Percentiles rank a stretch among this genome's conserved stretches.
phyloP scores from a whole-genome alignment of 2,113 vertebrate genomes.

The Melospiza melodia region DNA sequence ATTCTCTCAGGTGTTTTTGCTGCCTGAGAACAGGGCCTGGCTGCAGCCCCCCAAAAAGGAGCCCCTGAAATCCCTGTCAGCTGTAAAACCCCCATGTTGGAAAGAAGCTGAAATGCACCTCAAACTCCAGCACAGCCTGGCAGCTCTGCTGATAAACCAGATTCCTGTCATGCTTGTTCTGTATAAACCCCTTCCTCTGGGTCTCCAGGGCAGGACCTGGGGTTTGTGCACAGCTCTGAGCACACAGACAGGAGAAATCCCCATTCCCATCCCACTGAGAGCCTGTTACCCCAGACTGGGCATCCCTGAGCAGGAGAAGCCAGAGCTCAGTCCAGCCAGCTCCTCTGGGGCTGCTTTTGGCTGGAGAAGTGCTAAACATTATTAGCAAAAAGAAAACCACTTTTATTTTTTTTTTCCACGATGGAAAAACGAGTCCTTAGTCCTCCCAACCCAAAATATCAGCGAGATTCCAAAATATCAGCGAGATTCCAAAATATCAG shows the following conservation, averaged over 20 bases:
- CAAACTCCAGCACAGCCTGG: neutral
- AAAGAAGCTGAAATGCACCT: neutral
- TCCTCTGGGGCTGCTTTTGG: neutral
- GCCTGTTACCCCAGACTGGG: accelerated
- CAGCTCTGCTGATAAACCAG: neutral
- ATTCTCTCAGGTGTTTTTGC: neutral
- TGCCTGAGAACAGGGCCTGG: neutral
- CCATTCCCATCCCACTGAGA: accelerated
- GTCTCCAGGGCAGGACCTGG: neutral
- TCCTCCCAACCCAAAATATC: neutral
- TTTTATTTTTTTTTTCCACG: neutral
- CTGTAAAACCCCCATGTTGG: neutral
- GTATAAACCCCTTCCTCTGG: neutral
- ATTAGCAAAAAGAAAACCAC: neutral
- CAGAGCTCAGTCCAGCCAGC: neutral
- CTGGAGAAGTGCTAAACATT: neutral
- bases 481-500: neutral
- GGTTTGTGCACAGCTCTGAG: neutral
- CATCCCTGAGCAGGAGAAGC: neutral
- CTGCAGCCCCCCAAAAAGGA: neutral
- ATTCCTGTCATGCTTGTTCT: neutral
- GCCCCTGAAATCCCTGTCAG: neutral
- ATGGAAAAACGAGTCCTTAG: neutral
- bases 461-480: neutral
- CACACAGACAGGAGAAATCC: neutral